Evolutionary conservation across 2,113 vertebrate genomes (phyloP), one percentile per base, ranked within the genome.

Genomic region (Megaleporinus macrocephalus): DNA sequence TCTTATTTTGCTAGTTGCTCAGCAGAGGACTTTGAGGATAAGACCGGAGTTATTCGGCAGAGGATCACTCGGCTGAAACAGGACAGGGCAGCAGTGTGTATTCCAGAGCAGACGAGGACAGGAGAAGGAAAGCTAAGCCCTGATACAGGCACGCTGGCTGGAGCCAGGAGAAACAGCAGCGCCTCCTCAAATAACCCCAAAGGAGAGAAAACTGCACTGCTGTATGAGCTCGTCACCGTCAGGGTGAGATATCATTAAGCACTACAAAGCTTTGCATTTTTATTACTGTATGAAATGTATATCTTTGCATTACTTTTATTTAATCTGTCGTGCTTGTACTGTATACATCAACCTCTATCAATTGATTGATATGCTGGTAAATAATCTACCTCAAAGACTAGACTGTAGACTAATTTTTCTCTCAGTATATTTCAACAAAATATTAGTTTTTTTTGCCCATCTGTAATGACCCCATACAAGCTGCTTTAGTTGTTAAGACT

Each of bases 171-270:
- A 1, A 89, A 85, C 61, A 84, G 91, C 13, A 79, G 33, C 44
- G 0, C 49, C 47, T 87, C 79, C 73, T 79, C 84, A 13, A 75
- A 85, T 1, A 91, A 91, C 66, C 89, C 85, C 78, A 91, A 83
- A 84, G 90, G 89, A 47, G 95, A 95, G 81, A 96, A 96, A 89
- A 80, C 80, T 0, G 92, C 92, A 62, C 88, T 96, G 80, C 91
- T 96, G 86, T 90, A 87, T 82, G 95, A 96, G 22, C 81, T 98
- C 63, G 89, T 89, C 1, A 87, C 86, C 65, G 93, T 95, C 86
- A 94, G 95, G 95, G 97, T 98, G 90, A 73, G 68, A 53, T 78
- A 83, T 24, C 22, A 33, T 73, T n/a, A 51, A 57, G 14, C 53
- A 41, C 4, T 78, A 44, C n/a, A n/a, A n/a, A n/a, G n/a, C n/a